phyloP scores from a whole-genome alignment of 2,888 invertebrate species.

The Hetaerina titia region DNA sequence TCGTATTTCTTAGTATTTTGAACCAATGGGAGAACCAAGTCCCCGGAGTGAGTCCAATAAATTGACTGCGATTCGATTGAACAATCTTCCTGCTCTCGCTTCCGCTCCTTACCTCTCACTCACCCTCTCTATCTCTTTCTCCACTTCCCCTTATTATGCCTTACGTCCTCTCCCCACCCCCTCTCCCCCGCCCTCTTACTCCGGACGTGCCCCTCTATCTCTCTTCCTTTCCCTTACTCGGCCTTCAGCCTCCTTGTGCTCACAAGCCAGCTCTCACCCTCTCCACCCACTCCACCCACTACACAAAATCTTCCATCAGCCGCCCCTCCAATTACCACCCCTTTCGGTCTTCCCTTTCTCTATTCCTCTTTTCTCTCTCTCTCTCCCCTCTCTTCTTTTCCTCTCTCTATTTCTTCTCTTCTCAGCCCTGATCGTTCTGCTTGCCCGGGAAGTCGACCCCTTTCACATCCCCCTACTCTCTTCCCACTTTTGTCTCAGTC shows the following conservation, averaged over 20 bases:
- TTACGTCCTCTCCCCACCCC: background rate
- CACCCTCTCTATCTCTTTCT: background rate
- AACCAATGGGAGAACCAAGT: background rate
- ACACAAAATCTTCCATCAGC: background rate
- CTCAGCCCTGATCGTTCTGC: background rate
- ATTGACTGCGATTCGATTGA: conserved; percentile 6
- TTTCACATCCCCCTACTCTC: background rate
- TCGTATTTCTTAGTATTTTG: background rate
- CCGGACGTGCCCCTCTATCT: background rate
- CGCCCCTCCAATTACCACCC: background rate
- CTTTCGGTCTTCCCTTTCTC: background rate
- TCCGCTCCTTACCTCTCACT: background rate
- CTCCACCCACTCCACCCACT: background rate
- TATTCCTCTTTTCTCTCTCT: background rate
- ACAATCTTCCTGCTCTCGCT: background rate
- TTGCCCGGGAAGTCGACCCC: background rate
- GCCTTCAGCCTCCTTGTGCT: background rate
- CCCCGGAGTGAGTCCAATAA: background rate
- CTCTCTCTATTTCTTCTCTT: background rate
- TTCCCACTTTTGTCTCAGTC: background rate
- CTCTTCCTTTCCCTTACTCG: background rate
- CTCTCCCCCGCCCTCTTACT: background rate
- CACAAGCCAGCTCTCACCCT: background rate
- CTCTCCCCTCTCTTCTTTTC: background rate
- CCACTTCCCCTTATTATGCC: background rate